Percentiles rank a stretch among this genome's conserved stretches.
phyloP scores from a whole-genome alignment of 1,140 invertebrate species.

The Anthonomus grandis region DNA sequence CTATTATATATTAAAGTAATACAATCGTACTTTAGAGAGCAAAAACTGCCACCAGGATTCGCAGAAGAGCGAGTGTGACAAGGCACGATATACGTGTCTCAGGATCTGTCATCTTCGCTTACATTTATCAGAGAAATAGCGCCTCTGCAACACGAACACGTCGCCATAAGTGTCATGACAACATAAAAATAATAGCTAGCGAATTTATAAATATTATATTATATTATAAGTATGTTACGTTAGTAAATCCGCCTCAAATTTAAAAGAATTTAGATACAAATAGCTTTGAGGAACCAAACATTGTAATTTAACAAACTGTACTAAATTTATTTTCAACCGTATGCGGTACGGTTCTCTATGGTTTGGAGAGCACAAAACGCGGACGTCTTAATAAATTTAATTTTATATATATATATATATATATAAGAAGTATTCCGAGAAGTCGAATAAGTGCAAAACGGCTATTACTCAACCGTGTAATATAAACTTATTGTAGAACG shows the following conservation, averaged over 20 bases:
- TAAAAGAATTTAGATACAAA: slow-evolving; percentile 3
- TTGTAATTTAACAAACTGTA: slow-evolving; percentile 16
- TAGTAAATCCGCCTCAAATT: neutral
- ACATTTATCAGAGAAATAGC: neutral
- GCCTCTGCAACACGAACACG: slow-evolving; percentile 4
- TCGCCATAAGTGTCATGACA: neutral
- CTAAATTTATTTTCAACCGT: neutral
- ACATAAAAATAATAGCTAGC: neutral
- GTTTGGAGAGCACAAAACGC: neutral
- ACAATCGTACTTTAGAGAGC: neutral
- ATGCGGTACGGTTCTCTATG: slow-evolving; percentile 15
- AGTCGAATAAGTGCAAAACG: slow-evolving; percentile 27
- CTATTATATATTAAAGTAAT: neutral
- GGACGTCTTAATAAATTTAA: slow-evolving; percentile 25
- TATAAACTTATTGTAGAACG: slow-evolving; percentile 29
- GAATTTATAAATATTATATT: too few species aligned
- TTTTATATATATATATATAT: too few species aligned
- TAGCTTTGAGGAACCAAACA: slow-evolving; percentile 4
- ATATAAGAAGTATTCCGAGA: too few species aligned
- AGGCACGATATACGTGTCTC: slow-evolving; percentile 4
- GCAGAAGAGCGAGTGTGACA: neutral
- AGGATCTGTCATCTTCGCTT: too few species aligned
- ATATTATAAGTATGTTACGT: too few species aligned
- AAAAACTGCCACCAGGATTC: neutral
- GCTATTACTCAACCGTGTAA: slow-evolving; percentile 27